These are phyloP conservation scores for Elanus axillaris DNA, from an alignment of 2,113 vertebrate genomes.

Conservation along the genomic window DNA sequence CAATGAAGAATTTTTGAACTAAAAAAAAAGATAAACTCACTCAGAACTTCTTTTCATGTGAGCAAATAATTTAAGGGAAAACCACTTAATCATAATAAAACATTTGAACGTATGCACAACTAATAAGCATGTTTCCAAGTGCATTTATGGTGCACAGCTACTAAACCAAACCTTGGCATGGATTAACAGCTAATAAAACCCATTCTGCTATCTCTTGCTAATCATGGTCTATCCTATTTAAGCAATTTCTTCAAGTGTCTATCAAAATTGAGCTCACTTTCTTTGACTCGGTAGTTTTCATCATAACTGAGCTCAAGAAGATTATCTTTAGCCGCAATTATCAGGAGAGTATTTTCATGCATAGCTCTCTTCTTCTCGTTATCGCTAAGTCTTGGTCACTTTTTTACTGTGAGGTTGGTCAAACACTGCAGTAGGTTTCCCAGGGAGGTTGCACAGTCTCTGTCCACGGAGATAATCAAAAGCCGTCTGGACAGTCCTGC, in stretches of 20 bases:
- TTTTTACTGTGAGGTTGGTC: background rate
- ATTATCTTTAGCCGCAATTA: background rate
- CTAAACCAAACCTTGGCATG: constrained; percentile 23
- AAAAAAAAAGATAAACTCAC: background rate
- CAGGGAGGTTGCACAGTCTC: background rate
- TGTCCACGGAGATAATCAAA: background rate
- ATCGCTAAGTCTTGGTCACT: background rate
- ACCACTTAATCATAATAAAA: background rate
- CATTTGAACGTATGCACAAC: background rate
- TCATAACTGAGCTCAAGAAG: background rate
- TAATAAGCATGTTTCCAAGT: background rate
- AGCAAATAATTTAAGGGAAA: background rate
- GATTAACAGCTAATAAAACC: constrained; percentile 14
- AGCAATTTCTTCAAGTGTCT: constrained; percentile 30
- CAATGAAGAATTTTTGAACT: background rate
- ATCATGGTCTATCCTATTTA: constrained; percentile 10
- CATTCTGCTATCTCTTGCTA: background rate
- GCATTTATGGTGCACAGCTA: background rate
- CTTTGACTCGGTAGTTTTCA: background rate
- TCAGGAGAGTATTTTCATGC: background rate
- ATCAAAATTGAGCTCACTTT: background rate
- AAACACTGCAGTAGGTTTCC: background rate
- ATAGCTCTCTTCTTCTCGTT: background rate
- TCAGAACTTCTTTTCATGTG: background rate
- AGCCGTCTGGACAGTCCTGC: background rate